Evolutionary conservation across 2,113 vertebrate genomes (phyloP).

Genomic region (Antechinus stuartii): DNA sequence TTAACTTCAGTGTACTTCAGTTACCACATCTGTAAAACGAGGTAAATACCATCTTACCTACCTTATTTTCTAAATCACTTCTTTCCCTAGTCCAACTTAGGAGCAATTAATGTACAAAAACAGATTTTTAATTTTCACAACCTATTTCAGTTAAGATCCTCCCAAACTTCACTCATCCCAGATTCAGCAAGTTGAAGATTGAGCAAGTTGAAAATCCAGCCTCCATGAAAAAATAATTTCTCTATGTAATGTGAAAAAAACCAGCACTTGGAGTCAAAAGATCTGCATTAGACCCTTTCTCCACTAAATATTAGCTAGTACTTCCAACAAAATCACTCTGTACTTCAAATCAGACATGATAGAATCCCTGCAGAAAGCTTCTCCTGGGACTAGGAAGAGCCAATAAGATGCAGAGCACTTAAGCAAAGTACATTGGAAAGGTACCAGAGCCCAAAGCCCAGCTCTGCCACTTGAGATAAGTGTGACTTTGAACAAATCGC

Average conservation of each 20-base stretch:
- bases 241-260: background rate
- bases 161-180: background rate
- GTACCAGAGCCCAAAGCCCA: background rate
- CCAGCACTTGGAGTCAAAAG: background rate
- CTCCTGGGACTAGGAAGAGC: background rate
- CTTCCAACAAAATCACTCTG: background rate
- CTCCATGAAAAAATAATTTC: background rate
- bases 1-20: background rate
- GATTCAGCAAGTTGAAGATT: too few relatives aligned
- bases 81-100: background rate
- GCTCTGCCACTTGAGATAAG: constrained; percentile 8
- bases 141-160: background rate
- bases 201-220: background rate
- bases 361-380: background rate
- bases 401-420: background rate
- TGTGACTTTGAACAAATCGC: too few relatives aligned
- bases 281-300: background rate
- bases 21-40: background rate
- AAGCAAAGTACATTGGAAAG: background rate
- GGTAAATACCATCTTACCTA: background rate
- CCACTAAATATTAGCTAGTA: background rate
- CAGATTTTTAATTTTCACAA: background rate
- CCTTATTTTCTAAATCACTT: background rate
- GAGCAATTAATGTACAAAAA: background rate
- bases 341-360: background rate